A percentile compares a stretch with the other conserved stretches of the same genome.
Conservation (phyloP, 2,888 invertebrate species). For the Watsonalla binaria region DNA sequence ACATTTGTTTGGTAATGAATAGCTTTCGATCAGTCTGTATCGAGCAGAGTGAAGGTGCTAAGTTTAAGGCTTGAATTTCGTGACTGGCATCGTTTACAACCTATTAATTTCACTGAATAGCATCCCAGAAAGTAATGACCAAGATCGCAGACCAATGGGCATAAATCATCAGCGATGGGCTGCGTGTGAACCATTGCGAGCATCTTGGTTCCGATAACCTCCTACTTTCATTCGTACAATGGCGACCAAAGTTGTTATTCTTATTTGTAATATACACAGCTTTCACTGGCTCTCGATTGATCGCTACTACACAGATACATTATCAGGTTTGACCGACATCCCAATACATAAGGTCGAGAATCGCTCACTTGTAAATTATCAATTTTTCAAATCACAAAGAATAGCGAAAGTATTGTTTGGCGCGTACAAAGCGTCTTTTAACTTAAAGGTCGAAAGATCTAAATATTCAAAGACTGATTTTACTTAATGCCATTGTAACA, state of each 20-base stretch:
- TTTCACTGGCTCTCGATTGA: constrained; percentile 61
- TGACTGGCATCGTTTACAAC: too few relatives aligned
- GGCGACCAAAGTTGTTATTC: constrained; percentile 33
- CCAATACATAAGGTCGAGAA: constrained; percentile 18
- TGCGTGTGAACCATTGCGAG: constrained; percentile 8
- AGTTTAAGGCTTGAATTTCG: too few relatives aligned
- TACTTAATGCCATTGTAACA: constrained; percentile 38
- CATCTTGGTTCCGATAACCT: constrained; percentile 22
- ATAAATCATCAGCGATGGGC: constrained; percentile 12
- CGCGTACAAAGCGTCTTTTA: constrained; percentile 24
- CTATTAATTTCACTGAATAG: not conserved
- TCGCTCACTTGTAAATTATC: constrained; percentile 12
- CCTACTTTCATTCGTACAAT: constrained; percentile 55
- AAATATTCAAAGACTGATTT: constrained; percentile 41
- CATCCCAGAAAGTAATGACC: not conserved
- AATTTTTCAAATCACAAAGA: constrained; percentile 38
- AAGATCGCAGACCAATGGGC: not conserved
- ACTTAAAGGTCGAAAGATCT: constrained; percentile 41
- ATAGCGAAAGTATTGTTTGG: constrained; percentile 49
- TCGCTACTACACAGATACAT: constrained; percentile 27
- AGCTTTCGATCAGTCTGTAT: not conserved
- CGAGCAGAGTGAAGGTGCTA: not conserved
- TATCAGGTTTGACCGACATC: constrained; percentile 19
- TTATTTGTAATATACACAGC: constrained; percentile 49
- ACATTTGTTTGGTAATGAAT: not conserved